phyloP scores from a whole-genome alignment of 2,888 invertebrate genomes.

The Ecliptopera silaceata region DNA sequence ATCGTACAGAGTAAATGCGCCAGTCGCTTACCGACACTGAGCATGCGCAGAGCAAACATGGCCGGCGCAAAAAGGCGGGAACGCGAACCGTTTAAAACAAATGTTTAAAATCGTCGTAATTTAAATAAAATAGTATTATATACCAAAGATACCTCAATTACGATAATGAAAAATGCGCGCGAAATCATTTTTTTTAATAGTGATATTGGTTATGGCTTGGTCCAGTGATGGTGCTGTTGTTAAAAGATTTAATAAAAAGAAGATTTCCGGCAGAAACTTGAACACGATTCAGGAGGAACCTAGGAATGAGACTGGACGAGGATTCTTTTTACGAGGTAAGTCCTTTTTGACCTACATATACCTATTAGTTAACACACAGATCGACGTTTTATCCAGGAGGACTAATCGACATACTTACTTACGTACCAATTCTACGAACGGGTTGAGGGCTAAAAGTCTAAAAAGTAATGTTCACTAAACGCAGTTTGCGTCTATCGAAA shows the following conservation, averaged over 20 bases:
- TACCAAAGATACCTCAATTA: conserved; percentile 53
- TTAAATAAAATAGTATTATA: conserved; percentile 25
- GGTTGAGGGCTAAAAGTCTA: no score
- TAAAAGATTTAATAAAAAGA: conserved; percentile 50
- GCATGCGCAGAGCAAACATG: conserved; percentile 63
- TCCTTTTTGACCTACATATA: not conserved
- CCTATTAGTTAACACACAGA: no score
- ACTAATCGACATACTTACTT: no score
- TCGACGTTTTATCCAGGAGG: no score
- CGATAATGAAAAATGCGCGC: conserved; percentile 73
- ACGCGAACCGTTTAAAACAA: conserved; percentile 26
- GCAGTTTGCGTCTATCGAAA: no score
- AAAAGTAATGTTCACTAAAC: no score
- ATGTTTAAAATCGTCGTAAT: conserved; percentile 2
- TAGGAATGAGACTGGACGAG: conserved; percentile 46
- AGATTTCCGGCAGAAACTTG: conserved; percentile 36
- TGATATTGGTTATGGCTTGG: conserved; percentile 50
- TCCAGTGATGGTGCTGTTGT: conserved; percentile 47
- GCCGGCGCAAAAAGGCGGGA: conserved; percentile 60
- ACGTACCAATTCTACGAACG: no score
- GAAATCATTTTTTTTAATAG: conserved; percentile 52
- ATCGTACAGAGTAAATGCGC: conserved; percentile 33
- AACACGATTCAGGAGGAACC: conserved; percentile 32
- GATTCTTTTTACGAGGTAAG: conserved; percentile 59
- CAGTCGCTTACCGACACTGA: conserved; percentile 51